Base-by-base conservation (phyloP, 1,140 invertebrate species). In the Scylla paramamosain region DNA sequence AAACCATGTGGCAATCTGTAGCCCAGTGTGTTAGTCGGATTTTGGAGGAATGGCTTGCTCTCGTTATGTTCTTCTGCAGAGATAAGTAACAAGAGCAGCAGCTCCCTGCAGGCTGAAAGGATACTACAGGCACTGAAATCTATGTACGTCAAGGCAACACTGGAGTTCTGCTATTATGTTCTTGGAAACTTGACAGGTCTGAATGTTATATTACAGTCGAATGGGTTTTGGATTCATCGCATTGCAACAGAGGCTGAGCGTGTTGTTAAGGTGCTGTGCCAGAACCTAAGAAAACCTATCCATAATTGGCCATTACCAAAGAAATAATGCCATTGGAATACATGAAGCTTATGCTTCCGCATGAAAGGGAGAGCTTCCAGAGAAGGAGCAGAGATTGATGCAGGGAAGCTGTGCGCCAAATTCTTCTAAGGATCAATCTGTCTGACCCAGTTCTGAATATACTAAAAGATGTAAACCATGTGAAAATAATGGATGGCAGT, bases 311-410 rank as follows among this genome's bases (percentile, higher is more conserved):
- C 32, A 28, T 6, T 10, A 90, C n/a, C n/a, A n/a, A n/a, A n/a
- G n/a, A n/a, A n/a, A n/a, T n/a, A n/a, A n/a, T n/a, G n/a, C n/a
- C n/a, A n/a, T n/a, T n/a, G n/a, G n/a, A n/a, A n/a, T n/a, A n/a
- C n/a, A n/a, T n/a, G n/a, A n/a, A n/a, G n/a, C 14, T 7, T 10
- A 90, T 90, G 88, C 14, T 10, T 12, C 88, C 88, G 12, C 88
- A 90, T 90, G 88, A 90, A 28, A 90, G 88, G 28, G 88, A 46
- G 45, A 90, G n/a, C n/a, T 91, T 52, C 46, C 90, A 39, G 7
- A 48, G 32, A 91, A 45, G 90, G 48, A 48, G 90, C 90, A 91
- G 90, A 91, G 90, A 91, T 31, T 91, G 90, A 45, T 91, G 46
- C 31, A 91, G 46, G 46, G 46, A 48, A 48, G 90, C 90, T 48